Conservation (phyloP, 2,888 invertebrate genomes). For the Melanophora roralis region DNA sequence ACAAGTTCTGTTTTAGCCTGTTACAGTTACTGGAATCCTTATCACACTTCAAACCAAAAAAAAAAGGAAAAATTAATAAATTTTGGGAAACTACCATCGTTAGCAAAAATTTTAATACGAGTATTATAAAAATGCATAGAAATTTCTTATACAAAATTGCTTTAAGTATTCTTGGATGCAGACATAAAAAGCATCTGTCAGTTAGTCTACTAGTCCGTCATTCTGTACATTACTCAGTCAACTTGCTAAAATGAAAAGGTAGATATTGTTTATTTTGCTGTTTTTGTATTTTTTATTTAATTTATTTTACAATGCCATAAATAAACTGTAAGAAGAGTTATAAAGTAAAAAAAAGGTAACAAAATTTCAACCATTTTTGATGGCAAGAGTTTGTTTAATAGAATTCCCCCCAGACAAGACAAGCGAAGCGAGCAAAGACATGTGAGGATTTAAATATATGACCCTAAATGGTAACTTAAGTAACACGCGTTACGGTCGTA, state of each 20-base stretch:
- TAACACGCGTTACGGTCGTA: slow-evolving; percentile 48
- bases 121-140: slow-evolving; percentile 29
- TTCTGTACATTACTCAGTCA: not conserved
- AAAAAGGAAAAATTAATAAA: not conserved
- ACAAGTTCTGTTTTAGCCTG: too few relatives aligned
- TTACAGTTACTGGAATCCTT: too few relatives aligned
- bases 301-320: slow-evolving; percentile 48
- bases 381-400: slow-evolving; percentile 31
- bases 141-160: not conserved
- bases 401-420: slow-evolving; percentile 23
- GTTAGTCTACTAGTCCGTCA: not conserved
- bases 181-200: not conserved
- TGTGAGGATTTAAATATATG: not conserved
- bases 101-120: not conserved
- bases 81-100: not conserved
- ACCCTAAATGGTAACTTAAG: slow-evolving; percentile 27
- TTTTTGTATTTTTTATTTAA: not conserved
- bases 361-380: slow-evolving; percentile 38
- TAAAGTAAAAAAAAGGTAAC: slow-evolving; percentile 16
- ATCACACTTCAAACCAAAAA: too few relatives aligned
- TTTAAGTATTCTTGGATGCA: not conserved
- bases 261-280: not conserved
- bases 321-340: slow-evolving; percentile 38
- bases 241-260: not conserved
- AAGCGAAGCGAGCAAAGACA: not conserved